These are phyloP conservation scores for Sterna hirundo DNA, from an alignment of 2,113 vertebrate species.

Conservation along the genomic window DNA sequence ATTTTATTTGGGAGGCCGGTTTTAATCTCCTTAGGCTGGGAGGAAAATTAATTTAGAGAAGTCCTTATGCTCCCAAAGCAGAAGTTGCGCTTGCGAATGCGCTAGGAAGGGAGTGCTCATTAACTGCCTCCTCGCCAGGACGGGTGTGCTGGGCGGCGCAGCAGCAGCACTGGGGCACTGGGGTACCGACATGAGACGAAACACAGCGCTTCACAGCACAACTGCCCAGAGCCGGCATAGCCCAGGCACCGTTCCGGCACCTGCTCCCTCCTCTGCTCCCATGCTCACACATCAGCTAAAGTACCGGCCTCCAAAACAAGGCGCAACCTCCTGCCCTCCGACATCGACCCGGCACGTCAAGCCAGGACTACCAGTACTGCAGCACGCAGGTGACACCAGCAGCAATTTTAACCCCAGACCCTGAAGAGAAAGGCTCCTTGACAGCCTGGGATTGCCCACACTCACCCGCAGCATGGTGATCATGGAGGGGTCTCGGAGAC, in stretches of 20 bases:
- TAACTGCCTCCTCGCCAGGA: neutral
- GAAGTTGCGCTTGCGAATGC: neutral
- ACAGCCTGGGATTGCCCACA: accelerated
- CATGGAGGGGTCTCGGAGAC: conserved; percentile 92
- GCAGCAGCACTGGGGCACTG: accelerated
- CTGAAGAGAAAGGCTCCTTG: neutral
- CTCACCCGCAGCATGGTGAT: conserved; percentile 94
- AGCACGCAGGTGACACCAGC: accelerated
- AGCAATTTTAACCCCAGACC: accelerated
- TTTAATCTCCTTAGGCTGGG: neutral
- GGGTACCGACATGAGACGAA: accelerated
- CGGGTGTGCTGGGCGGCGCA: accelerated
- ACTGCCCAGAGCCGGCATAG: neutral
- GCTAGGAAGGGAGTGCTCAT: neutral
- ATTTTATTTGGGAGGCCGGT: neutral
- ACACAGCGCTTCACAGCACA: accelerated
- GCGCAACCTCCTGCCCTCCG: accelerated
- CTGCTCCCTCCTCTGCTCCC: neutral
- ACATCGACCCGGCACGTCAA: accelerated
- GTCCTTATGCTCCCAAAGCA: neutral
- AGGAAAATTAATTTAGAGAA: neutral
- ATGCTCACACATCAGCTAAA: accelerated
- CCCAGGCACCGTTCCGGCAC: accelerated
- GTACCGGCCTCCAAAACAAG: accelerated
- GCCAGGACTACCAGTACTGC: accelerated